These are phyloP conservation scores for Elephantulus edwardii DNA, from an alignment of 2,113 vertebrate genomes.

Conservation along the genomic window DNA sequence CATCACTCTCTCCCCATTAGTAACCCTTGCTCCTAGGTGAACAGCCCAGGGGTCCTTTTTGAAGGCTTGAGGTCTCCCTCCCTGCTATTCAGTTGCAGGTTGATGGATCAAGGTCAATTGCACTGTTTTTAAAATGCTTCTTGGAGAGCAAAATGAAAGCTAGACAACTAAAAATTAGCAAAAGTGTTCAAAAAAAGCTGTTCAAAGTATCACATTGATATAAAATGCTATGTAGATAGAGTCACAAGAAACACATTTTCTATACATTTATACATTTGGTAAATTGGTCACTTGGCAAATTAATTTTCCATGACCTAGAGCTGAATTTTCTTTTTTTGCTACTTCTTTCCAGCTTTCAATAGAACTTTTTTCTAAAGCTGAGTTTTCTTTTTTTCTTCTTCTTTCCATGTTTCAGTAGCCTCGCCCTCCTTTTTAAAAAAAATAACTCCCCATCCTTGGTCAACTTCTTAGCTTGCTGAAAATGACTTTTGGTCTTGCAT, in stretches of 20 bases:
- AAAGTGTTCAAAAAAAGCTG: constrained; percentile 31
- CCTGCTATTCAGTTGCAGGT: background rate
- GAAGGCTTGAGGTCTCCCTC: background rate
- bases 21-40: background rate
- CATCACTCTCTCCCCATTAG: background rate
- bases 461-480: background rate
- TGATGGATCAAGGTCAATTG: constrained; percentile 28
- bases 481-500: constrained; percentile 14
- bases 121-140: constrained; percentile 30
- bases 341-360: no score
- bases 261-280: constrained; percentile 35
- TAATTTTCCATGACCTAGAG: constrained; percentile 35
- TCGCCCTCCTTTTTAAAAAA: background rate
- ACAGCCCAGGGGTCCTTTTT: background rate
- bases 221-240: constrained; percentile 41
- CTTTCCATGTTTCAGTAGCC: background rate
- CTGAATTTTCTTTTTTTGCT: background rate
- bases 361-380: background rate
- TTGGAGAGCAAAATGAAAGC: constrained; percentile 56
- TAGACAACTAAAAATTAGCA: constrained; percentile 38
- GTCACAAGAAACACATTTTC: constrained; percentile 23
- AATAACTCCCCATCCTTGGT: background rate
- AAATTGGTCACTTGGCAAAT: constrained; percentile 33
- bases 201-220: constrained; percentile 38
- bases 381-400: background rate